Base-by-base conservation (phyloP, 1,140 invertebrate genomes). In the Plutomurus gul region DNA sequence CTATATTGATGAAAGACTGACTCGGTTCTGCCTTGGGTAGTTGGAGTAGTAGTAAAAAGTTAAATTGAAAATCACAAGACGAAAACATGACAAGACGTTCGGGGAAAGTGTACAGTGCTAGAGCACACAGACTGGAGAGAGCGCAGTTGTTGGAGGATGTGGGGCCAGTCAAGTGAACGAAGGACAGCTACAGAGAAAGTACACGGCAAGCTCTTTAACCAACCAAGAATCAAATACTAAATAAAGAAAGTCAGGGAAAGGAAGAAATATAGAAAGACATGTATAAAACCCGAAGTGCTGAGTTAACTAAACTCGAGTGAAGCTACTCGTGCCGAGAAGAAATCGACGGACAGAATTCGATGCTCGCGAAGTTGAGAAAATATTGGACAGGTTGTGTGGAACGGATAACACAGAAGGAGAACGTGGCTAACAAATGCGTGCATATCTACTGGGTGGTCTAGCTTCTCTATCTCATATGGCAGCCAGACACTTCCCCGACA, bases 1-100 rank as follows among this genome's bases (percentile, higher is more conserved):
- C 47, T 51, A 16, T 65, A 30, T 4, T 65, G 30, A n/a, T n/a
- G n/a, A n/a, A n/a, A n/a, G n/a, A n/a, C n/a, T n/a, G n/a, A n/a
- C n/a, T n/a, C n/a, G n/a, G n/a, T n/a, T n/a, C n/a, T n/a, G n/a
- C n/a, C n/a, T n/a, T n/a, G n/a, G n/a, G n/a, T n/a, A n/a, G n/a
- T n/a, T 27, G 16, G 22, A 27, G 22, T 10, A 33, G 56, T n/a
- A 65, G 56, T n/a, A 65, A 65, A 65, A 30, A 33, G 56, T 65
- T 65, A 65, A 65, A 65, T 65, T 65, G 56, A 65, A 65, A 65
- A 65, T 65, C 56, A 65, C 56, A 65, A 65, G 56, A 33, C n/a
- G 36, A 65, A 65, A 65, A 65, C 56, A 65, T 65, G 56, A 65
- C 56, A 65, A 16, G 56, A 36, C 56, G 36, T 25, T 20, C 56